phyloP scores from a whole-genome alignment of 2,113 vertebrate genomes.

The Paedocypris sp. region DNA sequence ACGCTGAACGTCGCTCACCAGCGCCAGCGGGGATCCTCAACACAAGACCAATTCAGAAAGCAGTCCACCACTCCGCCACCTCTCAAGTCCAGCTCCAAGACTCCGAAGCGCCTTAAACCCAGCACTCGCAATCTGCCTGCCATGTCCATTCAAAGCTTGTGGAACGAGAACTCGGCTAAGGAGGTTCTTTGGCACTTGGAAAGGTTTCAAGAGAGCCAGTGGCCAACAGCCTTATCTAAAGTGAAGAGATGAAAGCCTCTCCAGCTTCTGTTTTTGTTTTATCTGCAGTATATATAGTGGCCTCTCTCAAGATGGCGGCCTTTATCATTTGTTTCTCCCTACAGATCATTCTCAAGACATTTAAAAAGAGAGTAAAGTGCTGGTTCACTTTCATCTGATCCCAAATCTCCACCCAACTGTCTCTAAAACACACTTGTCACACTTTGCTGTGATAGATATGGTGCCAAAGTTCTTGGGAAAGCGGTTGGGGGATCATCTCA shows the following conservation, averaged over 20 bases:
- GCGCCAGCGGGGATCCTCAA: slow-evolving; percentile 2
- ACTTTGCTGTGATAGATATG: neutral
- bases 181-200: slow-evolving; percentile 31
- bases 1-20: slow-evolving; percentile 34
- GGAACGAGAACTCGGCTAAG: neutral
- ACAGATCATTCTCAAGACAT: slow-evolving; percentile 31
- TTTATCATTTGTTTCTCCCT: slow-evolving; percentile 48
- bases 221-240: slow-evolving; percentile 41
- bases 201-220: slow-evolving; percentile 44
- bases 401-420: slow-evolving; percentile 30
- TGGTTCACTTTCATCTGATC: slow-evolving; percentile 80
- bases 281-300: slow-evolving; percentile 43
- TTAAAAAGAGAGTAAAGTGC: slow-evolving; percentile 71
- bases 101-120: slow-evolving; percentile 31
- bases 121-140: slow-evolving; percentile 25
- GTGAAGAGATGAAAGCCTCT: slow-evolving; percentile 67
- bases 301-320: too few species aligned
- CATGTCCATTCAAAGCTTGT: neutral
- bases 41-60: slow-evolving; percentile 17
- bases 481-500: slow-evolving; percentile 18
- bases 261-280: slow-evolving; percentile 24
- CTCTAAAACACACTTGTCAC: slow-evolving; percentile 1
- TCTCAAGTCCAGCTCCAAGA: slow-evolving; percentile 33
- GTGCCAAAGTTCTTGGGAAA: slow-evolving; percentile 13
- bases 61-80: slow-evolving; percentile 13